These are phyloP conservation scores for Coenobita brevimanus DNA, from an alignment of 1,140 invertebrate genomes.

Conservation along the genomic window DNA sequence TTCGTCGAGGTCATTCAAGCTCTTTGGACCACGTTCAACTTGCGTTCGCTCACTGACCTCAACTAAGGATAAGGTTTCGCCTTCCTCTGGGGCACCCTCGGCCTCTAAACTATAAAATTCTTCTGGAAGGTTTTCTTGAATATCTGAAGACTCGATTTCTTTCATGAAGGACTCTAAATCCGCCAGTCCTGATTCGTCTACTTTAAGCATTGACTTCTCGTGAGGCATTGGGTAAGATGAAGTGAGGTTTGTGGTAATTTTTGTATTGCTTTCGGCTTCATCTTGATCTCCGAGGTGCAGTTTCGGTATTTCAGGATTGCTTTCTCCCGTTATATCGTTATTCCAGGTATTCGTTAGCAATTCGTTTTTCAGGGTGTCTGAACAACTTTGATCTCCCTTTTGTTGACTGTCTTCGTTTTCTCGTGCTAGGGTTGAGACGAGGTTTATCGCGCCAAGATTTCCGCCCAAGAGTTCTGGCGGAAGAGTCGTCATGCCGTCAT, in stretches of 20 bases:
- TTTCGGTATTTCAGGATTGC: constrained; percentile 32
- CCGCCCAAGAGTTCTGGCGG: constrained; percentile 20
- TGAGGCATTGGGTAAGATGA: not conserved
- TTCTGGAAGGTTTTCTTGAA: not conserved
- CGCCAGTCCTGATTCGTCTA: constrained; percentile 30
- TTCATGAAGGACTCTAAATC: constrained; percentile 35
- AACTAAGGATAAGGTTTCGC: constrained; percentile 25
- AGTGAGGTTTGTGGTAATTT: not conserved
- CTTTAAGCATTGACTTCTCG: constrained; percentile 19
- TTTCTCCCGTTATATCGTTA: not conserved
- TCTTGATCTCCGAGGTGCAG: constrained; percentile 18
- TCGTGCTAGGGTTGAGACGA: not conserved
- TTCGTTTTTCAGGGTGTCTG: not conserved
- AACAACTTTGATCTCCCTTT: not conserved
- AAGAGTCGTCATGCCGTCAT: constrained; percentile 23
- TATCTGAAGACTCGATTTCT: constrained; percentile 9
- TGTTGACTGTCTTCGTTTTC: not conserved
- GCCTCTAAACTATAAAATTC: constrained; percentile 13
- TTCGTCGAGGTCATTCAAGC: constrained; percentile 8
- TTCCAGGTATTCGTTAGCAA: not conserved
- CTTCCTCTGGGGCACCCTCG: not conserved
- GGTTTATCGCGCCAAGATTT: constrained; percentile 33
- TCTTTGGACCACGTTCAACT: constrained; percentile 22
- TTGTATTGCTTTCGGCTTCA: not conserved
- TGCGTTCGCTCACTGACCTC: constrained; percentile 34